phyloP scores from a whole-genome alignment of 2,797 vertebrate species.

The Mus caroli region DNA sequence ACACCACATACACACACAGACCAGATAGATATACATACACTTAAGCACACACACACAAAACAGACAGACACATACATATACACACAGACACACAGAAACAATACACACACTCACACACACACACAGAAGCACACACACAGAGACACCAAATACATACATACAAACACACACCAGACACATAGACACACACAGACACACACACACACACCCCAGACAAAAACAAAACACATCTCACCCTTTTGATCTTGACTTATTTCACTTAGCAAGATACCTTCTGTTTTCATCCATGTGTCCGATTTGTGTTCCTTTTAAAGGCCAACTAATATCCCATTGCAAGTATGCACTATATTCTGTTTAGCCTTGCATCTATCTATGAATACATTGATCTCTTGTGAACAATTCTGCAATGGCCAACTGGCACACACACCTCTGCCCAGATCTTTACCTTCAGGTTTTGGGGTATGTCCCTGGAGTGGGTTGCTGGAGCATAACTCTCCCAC shows the following conservation, averaged over 20 bases:
- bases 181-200: background rate
- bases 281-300: background rate
- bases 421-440: too few relatives aligned
- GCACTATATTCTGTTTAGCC: rapidly evolving
- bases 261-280: background rate
- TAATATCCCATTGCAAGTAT: background rate
- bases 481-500: background rate
- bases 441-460: background rate
- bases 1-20: background rate
- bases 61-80: background rate
- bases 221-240: background rate
- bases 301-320: background rate
- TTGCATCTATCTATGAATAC: background rate
- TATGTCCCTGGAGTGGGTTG: background rate
- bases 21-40: background rate
- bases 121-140: too few relatives aligned
- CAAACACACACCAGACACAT: background rate
- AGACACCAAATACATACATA: background rate
- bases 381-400: rapidly evolving
- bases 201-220: background rate
- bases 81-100: background rate
- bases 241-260: background rate
- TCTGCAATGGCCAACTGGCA: rapidly evolving
- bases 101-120: too few relatives aligned
- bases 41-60: background rate